Conservation (phyloP, 2,113 vertebrate species). For the Nibea coibor region DNA sequence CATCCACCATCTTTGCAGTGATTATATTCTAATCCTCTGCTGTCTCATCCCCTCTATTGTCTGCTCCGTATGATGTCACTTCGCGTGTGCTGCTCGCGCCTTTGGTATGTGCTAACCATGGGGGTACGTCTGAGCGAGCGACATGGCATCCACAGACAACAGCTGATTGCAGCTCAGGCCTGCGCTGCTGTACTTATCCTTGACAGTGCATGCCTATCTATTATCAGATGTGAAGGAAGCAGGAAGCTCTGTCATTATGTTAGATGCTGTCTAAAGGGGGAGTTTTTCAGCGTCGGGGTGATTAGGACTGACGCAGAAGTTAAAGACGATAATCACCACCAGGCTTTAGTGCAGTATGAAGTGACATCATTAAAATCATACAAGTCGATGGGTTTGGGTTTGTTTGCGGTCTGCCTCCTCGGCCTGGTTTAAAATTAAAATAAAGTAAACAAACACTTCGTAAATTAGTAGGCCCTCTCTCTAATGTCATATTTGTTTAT, state of each 20-base stretch:
- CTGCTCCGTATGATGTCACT: slow-evolving; percentile 48
- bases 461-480: neutral
- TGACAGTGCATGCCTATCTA: slow-evolving; percentile 16
- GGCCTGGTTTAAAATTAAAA: neutral
- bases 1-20: neutral
- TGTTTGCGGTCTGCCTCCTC: neutral
- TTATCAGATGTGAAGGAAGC: slow-evolving; percentile 2
- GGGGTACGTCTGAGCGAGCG: slow-evolving; percentile 20
- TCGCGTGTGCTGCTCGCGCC: neutral
- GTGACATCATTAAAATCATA: neutral
- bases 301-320: neutral
- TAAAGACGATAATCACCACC: neutral
- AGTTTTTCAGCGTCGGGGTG: slow-evolving; percentile 12
- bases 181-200: neutral
- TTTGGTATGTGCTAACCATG: neutral
- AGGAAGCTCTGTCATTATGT: slow-evolving; percentile 31
- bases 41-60: neutral
- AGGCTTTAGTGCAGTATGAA: neutral
- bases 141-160: neutral
- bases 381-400: neutral
- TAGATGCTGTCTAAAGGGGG: neutral
- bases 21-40: neutral
- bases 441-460: neutral
- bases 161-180: slow-evolving; percentile 52
- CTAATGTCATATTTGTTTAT: neutral